phyloP scores from a whole-genome alignment of 1,140 invertebrate genomes.

The Heterodera carotae region DNA sequence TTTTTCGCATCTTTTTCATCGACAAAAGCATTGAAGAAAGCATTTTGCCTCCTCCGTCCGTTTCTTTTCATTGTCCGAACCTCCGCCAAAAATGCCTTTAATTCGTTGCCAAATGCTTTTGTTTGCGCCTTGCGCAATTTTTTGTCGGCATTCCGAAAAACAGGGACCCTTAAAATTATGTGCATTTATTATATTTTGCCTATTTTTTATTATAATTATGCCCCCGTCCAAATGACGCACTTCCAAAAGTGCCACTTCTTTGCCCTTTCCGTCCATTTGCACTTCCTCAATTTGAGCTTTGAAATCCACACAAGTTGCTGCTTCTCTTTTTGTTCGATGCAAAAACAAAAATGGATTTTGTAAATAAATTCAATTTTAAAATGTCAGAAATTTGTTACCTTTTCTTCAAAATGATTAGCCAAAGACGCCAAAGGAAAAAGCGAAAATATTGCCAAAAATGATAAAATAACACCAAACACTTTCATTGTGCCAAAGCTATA shows the following conservation, averaged over 20 bases:
- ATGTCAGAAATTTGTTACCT: too few species aligned
- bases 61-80: neutral
- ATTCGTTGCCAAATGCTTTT: neutral
- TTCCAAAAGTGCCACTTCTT: neutral
- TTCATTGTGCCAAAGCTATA: too few species aligned
- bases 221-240: neutral
- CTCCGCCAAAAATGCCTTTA: neutral
- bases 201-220: neutral
- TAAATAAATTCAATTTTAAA: too few species aligned
- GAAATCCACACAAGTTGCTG: neutral
- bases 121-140: neutral
- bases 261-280: neutral
- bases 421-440: too few species aligned
- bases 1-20: too few species aligned
- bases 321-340: neutral
- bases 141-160: neutral
- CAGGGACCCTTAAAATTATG: neutral
- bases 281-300: neutral
- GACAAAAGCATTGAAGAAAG: conserved; percentile 1
- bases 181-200: neutral
- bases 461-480: too few species aligned
- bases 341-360: too few species aligned
- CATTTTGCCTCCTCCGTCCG: neutral
- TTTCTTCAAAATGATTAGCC: too few species aligned
- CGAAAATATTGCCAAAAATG: too few species aligned